Percentiles rank a stretch among this genome's conserved stretches.
These are phyloP conservation scores for Daphoenositta chrysoptera DNA, from an alignment of 2,113 vertebrate genomes.

Conservation along the genomic window DNA sequence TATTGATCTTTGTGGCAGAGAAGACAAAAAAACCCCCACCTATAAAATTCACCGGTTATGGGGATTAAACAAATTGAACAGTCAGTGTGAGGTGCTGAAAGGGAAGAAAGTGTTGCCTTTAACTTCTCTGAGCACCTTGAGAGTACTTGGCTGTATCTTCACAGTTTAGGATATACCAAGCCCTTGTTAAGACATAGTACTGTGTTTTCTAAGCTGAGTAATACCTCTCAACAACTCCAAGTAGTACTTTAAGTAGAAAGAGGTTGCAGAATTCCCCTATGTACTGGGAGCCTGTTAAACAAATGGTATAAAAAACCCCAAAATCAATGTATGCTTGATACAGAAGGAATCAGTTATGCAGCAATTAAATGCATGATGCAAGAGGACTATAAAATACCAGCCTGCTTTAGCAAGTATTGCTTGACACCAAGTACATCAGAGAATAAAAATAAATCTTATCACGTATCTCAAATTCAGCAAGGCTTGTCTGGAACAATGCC, in stretches of 20 bases:
- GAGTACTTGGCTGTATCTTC: background rate
- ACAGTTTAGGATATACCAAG: background rate
- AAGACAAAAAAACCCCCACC: background rate
- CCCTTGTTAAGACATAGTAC: background rate
- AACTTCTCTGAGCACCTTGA: background rate
- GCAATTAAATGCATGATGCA: background rate
- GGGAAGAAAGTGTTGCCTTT: background rate
- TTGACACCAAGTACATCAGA: background rate
- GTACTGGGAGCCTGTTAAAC: background rate
- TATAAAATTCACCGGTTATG: background rate
- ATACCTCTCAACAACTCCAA: background rate
- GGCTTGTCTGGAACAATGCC: background rate
- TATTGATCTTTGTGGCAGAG: background rate
- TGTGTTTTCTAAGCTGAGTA: background rate
- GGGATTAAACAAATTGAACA: background rate
- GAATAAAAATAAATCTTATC: background rate
- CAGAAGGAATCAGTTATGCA: background rate
- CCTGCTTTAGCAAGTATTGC: background rate
- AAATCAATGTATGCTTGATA: background rate
- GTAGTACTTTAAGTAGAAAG: background rate
- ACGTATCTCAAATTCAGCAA: background rate
- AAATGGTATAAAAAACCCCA: background rate
- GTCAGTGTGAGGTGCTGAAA: background rate
- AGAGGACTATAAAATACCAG: background rate
- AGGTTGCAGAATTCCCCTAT: background rate